These are phyloP conservation scores for Calyptommatus sinebrachiatus DNA, from an alignment of 2,113 vertebrate genomes.

Conservation along the genomic window DNA sequence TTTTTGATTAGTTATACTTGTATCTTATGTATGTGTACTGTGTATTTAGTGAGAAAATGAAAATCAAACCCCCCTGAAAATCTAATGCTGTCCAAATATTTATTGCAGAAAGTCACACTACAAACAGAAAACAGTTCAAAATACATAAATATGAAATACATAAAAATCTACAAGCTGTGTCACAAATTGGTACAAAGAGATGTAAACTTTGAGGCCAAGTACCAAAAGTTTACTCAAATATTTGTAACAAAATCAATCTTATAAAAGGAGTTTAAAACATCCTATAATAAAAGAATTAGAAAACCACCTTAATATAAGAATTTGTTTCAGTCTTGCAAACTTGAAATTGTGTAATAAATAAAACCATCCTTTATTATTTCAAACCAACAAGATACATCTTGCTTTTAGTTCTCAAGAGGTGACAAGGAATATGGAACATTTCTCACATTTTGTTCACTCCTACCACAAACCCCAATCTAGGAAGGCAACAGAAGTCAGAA, in stretches of 20 bases:
- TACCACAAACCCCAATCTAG: neutral
- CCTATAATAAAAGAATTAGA: slow-evolving; percentile 23
- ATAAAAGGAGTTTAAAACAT: slow-evolving; percentile 42
- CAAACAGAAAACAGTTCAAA: neutral
- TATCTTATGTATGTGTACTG: too few relatives aligned
- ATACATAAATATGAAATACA: slow-evolving; percentile 6
- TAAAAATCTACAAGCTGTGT: neutral
- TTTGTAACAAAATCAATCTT: neutral
- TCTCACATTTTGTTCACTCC: neutral
- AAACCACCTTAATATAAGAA: neutral
- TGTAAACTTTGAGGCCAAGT: neutral
- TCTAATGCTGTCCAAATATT: neutral
- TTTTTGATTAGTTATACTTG: too few relatives aligned
- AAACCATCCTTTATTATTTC: slow-evolving; percentile 25
- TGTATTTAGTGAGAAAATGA: too few relatives aligned
- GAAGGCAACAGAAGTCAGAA: neutral
- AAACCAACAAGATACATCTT: slow-evolving; percentile 3
- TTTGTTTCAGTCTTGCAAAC: neutral
- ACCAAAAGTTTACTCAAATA: neutral
- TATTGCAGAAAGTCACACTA: neutral
- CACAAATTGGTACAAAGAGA: neutral
- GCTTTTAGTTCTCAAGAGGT: neutral
- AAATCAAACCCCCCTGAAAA: neutral
- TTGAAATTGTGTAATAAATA: slow-evolving; percentile 39
- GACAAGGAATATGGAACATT: neutral